A percentile compares a stretch with the other conserved stretches of the same genome.
Evolutionary conservation across 2,888 invertebrate species (phyloP).

Genomic region (Octodonta nipae): DNA sequence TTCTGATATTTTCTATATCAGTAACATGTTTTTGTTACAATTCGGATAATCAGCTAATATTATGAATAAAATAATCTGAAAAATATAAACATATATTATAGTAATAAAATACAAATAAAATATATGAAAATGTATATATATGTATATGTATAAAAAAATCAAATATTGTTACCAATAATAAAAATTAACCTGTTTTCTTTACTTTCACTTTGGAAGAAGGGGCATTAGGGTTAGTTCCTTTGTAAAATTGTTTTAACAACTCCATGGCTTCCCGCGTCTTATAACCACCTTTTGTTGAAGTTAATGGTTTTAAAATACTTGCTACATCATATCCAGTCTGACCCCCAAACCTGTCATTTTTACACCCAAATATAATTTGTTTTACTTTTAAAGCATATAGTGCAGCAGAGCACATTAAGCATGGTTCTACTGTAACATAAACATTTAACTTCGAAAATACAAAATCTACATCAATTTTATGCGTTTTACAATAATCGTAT

Average conservation of each 20-base stretch:
- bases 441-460: constrained; percentile 55
- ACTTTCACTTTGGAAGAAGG: too few relatives aligned
- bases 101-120: too few relatives aligned
- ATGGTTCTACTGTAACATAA: constrained; percentile 93
- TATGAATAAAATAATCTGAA: too few relatives aligned
- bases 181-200: too few relatives aligned
- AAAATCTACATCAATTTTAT: constrained; percentile 40
- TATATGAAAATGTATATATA: too few relatives aligned
- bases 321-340: constrained; percentile 79
- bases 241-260: constrained; percentile 86
- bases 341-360: constrained; percentile 94
- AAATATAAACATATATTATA: too few relatives aligned
- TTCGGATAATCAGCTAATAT: too few relatives aligned
- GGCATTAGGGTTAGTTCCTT: constrained; percentile 81
- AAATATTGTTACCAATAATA: too few relatives aligned
- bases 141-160: too few relatives aligned
- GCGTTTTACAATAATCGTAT: constrained; percentile 46
- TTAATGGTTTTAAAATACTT: constrained; percentile 41
- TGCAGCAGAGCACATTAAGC: constrained; percentile 92
- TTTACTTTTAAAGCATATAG: constrained; percentile 57
- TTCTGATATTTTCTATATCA: too few relatives aligned
- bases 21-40: too few relatives aligned
- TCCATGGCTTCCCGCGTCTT: constrained; percentile 68
- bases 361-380: constrained; percentile 80
- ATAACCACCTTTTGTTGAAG: constrained; percentile 52